phyloP scores from a whole-genome alignment of 2,113 vertebrate species.

The Galeopterus variegatus region DNA sequence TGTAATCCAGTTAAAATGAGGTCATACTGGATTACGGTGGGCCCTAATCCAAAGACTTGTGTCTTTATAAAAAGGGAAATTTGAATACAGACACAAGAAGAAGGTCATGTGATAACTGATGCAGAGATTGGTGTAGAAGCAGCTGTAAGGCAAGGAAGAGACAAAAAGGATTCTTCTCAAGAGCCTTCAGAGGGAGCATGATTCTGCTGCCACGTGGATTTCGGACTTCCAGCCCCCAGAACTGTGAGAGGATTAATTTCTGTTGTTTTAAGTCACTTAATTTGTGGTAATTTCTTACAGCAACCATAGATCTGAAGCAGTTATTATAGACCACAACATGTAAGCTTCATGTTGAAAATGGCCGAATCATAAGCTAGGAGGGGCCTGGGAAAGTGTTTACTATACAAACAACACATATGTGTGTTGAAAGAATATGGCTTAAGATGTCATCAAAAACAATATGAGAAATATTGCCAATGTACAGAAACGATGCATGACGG shows the following conservation, averaged over 20 bases:
- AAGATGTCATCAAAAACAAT: conserved; percentile 21
- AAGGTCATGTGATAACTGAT: neutral
- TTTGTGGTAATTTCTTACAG: neutral
- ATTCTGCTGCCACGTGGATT: neutral
- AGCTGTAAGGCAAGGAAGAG: neutral
- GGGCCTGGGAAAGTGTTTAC: neutral
- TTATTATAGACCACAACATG: neutral
- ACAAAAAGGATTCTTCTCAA: neutral
- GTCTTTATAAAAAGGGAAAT: neutral
- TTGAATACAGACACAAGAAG: neutral
- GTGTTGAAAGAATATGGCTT: neutral
- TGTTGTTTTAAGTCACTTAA: neutral
- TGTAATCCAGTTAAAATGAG: conserved; percentile 8
- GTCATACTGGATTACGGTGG: neutral
- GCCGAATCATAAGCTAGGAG: neutral
- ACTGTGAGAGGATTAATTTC: neutral
- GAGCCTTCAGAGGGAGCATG: neutral
- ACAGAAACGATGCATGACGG: neutral
- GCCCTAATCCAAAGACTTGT: neutral
- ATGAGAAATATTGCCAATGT: neutral
- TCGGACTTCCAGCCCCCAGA: neutral
- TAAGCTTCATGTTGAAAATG: neutral
- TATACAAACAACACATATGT: neutral
- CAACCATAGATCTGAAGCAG: neutral
- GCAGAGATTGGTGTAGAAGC: neutral